phyloP scores from a whole-genome alignment of 2,797 vertebrate genomes.

The Sorex maritimensis region DNA sequence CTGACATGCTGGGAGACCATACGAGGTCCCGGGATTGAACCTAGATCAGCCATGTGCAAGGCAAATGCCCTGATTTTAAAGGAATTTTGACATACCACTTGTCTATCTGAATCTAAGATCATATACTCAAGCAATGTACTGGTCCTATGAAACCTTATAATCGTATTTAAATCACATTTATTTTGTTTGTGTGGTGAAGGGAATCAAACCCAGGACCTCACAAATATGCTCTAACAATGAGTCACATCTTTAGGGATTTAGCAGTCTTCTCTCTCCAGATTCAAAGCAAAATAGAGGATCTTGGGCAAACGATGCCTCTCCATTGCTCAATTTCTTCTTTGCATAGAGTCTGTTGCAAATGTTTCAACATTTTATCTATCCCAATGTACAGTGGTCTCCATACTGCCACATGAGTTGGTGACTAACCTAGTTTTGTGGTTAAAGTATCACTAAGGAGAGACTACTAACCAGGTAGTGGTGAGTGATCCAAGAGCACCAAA shows the following conservation, averaged over 20 bases:
- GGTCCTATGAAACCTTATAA: constrained; percentile 10
- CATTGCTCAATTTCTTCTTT: constrained; percentile 46
- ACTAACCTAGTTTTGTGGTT: constrained; percentile 8
- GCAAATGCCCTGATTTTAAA: background rate
- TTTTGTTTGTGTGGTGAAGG: too few relatives aligned
- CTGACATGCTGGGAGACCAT: too few relatives aligned
- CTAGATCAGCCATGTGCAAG: too few relatives aligned
- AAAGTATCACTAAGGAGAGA: background rate
- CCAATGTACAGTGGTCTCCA: constrained; percentile 31
- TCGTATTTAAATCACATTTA: constrained; percentile 3
- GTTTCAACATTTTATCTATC: constrained; percentile 7
- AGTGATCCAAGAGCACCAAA: constrained; percentile 46
- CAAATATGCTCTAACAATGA: too few relatives aligned
- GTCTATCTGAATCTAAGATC: constrained; percentile 1
- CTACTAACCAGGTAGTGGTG: constrained; percentile 31
- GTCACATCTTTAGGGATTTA: constrained; percentile 31
- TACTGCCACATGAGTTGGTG: background rate
- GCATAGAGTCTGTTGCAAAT: background rate
- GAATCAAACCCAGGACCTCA: too few relatives aligned
- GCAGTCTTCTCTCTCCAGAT: constrained; percentile 52
- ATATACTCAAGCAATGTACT: background rate
- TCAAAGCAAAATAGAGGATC: constrained; percentile 45
- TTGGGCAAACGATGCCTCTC: constrained; percentile 38
- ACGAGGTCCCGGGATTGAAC: too few relatives aligned
- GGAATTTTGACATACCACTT: constrained; percentile 3